Evolutionary conservation across 2,888 invertebrate genomes (phyloP), one percentile per base, ranked within the genome.

Genomic region (Heliconius ismenius): DNA sequence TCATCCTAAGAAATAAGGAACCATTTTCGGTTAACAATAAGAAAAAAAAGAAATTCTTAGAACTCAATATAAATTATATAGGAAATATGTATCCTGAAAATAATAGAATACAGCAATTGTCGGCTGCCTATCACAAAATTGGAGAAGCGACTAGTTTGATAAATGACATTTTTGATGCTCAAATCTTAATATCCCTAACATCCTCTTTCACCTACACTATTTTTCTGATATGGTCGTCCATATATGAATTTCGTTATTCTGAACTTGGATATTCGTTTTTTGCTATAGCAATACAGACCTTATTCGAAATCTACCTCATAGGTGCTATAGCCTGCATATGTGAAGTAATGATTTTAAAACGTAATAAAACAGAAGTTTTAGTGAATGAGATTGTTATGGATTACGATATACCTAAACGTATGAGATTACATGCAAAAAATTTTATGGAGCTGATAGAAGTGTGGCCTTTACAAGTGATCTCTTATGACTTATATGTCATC

Each of bases 351-450:
- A 81, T 85, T 54, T 60, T 82, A n/a, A 83, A 84, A 18, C 86
- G 90, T 28, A 88, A 85, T n/a, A 80, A 82, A 13, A 90, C 89
- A 1, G 89, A 86, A 79, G 80, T 86, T 32, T 82, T 89, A n/a
- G 84, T 91, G 0, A 90, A 91, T 72, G 88, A 91, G 78, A 76
- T 92, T 13, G 85, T 92, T 26, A 91, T 90, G 86, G 87, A 90
- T 78, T 91, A 91, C 77, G 84, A 86, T 32, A 82, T 91, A 3
- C 88, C 91, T 0, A 87, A 84, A 72, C 81, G 79, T 1, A 88
- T 89, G 85, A 83, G 91, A 62, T 81, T 86, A 7, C 90, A 92
- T 81, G 89, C 91, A 18, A 92, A 92, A 80, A 88, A 87, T n/a
- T 91, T 92, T 76, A 88, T 91, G 86, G 87, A 90, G 65, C 76